Evolutionary conservation across 1,140 invertebrate genomes (phyloP), one percentile per base, ranked within the genome.

Genomic region (Formica exsecta): DNA sequence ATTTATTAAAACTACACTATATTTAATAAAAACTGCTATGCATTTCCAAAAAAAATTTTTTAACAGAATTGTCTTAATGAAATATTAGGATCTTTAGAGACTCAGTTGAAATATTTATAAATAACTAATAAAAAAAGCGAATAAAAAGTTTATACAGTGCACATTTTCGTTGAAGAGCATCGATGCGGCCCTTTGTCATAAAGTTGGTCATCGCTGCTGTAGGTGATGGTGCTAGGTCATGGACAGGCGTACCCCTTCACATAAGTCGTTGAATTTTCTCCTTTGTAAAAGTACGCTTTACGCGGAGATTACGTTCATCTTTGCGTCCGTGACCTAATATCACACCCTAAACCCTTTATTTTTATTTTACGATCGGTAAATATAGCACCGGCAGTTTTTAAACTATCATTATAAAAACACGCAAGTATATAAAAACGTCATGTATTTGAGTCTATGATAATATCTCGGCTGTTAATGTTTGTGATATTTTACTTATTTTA

Each of bases 151-250:
- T 66, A 48, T 22, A 36, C 3, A 70, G 57, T 13, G 1, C 13
- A 16, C 11, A 32, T 9, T 9, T 51, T 71, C 25, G 0, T 3
- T 13, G 25, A 11, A 41, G 51, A 25, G 25, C 38, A 73, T 41
- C 32, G 9, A n/a, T 9, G 41, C 19, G 22, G 25, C 38, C 54
- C 54, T 73, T 81, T 73, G n/a, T 61, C 11, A 1, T 48, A 62
- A 83, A 62, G 79, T 83, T 83, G 79, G 4, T 74, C 79, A 74
- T 38, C 79, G 61, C 68, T 83, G 79, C 79, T 81, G 62, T 83
- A 83, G 25, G 38, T 71, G 66, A 57, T 61, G 66, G 51, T 61
- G 68, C 68, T 83, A 83, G 79, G 79, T 83, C 79, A 83, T 25
- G 79, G 79, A 83, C 68, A 48, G 68, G 25, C 66, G 36, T 81